These are phyloP conservation scores for Epizoanthus scotinus DNA, from an alignment of 92 coral and sea anemone species.

Conservation along the genomic window DNA sequence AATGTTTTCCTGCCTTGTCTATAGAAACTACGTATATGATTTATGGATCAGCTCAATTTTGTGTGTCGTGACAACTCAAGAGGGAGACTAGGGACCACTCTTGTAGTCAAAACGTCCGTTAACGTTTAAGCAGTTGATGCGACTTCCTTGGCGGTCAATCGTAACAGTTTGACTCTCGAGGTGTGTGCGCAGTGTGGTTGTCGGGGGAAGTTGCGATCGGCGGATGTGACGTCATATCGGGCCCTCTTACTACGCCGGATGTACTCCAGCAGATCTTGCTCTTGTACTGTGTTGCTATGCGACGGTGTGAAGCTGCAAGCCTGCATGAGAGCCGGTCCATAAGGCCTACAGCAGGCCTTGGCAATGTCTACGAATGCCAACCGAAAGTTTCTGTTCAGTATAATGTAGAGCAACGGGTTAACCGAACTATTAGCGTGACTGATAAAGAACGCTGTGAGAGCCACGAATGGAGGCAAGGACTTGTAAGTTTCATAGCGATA, in stretches of 20 bases:
- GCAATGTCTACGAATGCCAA: constrained; percentile 56
- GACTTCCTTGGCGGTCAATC: not conserved
- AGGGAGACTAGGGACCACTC: too few species aligned
- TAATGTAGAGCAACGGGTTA: constrained; percentile 72
- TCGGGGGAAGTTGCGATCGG: not conserved
- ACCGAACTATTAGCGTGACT: constrained; percentile 72
- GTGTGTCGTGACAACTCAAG: too few species aligned
- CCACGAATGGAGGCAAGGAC: constrained; percentile 29
- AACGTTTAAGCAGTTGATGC: not conserved
- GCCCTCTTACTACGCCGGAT: not conserved
- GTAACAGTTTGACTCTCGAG: not conserved
- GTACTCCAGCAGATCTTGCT: constrained; percentile 13
- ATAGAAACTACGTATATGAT: too few species aligned
- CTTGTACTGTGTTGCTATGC: not conserved
- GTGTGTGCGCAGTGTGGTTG: not conserved
- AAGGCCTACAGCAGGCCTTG: constrained; percentile 20
- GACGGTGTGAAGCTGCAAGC: constrained; percentile 34
- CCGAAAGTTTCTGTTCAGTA: constrained; percentile 69
- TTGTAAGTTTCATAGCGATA: constrained; percentile 30
- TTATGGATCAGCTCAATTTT: too few species aligned
- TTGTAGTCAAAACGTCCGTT: not conserved
- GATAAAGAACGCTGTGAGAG: constrained; percentile 51
- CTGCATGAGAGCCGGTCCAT: constrained; percentile 12
- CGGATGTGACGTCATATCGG: not conserved
- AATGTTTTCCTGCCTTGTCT: too few species aligned